Percentiles rank a stretch among this genome's conserved stretches.
phyloP scores from a whole-genome alignment of 2,113 vertebrate species.

The Petrocephalus microphthalmus region DNA sequence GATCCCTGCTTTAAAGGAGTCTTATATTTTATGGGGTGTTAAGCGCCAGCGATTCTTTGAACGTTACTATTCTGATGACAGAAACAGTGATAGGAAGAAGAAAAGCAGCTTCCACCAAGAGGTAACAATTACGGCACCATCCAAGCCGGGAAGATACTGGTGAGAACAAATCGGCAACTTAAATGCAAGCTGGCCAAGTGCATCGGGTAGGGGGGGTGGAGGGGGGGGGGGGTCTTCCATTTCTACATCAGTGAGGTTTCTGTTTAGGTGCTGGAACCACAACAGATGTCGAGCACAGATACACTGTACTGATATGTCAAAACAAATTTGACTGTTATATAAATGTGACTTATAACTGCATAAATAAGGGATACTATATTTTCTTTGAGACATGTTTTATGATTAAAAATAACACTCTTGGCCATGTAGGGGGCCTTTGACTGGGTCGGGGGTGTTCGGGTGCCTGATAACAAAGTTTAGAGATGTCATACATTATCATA shows the following conservation, averaged over 20 bases:
- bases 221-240: neutral
- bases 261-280: neutral
- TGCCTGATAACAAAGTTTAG: neutral
- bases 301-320: neutral
- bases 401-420: neutral
- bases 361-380: neutral
- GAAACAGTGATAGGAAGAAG: neutral
- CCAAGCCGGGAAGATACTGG: neutral
- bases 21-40: neutral
- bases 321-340: neutral
- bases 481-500: neutral
- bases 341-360: neutral
- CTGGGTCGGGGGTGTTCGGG: neutral
- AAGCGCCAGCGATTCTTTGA: neutral
- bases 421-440: neutral
- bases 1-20: neutral
- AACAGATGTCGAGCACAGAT: neutral
- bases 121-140: neutral
- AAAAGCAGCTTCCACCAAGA: neutral
- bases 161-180: neutral
- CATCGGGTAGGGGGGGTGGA: neutral
- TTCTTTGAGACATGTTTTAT: neutral
- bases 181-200: neutral
- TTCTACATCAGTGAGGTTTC: neutral
- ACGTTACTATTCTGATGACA: neutral